phyloP scores from a whole-genome alignment of 1,140 invertebrate species.

The Drosophila sp. region DNA sequence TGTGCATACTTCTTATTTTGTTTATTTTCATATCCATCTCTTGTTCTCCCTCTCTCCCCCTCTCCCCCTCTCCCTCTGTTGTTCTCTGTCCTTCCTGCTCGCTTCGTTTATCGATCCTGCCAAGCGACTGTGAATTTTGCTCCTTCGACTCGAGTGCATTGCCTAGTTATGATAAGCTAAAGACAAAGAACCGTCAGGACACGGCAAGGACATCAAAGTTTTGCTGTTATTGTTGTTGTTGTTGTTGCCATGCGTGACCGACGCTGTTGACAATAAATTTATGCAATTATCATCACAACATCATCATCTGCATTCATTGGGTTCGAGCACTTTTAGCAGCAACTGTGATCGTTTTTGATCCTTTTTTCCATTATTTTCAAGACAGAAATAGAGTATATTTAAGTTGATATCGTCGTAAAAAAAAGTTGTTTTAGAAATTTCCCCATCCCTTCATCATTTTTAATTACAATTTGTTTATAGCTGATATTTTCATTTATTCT shows the following conservation, averaged over 20 bases:
- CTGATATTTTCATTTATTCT: too few species aligned
- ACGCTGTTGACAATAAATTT: constrained; percentile 66
- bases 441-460: too few species aligned
- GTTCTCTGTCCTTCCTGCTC: neutral
- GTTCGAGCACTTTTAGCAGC: constrained; percentile 31
- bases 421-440: too few species aligned
- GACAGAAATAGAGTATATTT: neutral
- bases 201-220: constrained; percentile 28
- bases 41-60: constrained; percentile 24
- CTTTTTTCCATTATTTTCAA: too few species aligned
- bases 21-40: constrained; percentile 35
- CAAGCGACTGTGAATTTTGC: neutral
- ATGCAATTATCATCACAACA: constrained; percentile 60
- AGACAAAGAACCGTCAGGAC: neutral
- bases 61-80: constrained; percentile 5
- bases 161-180: constrained; percentile 50
- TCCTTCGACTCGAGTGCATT: constrained; percentile 23
- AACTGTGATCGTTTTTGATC: constrained; percentile 16
- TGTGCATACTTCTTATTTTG: constrained; percentile 60
- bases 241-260: constrained; percentile 65
- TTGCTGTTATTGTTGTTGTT: neutral
- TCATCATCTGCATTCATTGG: constrained; percentile 45
- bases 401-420: too few species aligned
- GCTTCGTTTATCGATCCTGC: constrained; percentile 39
- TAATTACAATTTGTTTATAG: too few species aligned